A percentile compares a stretch with the other conserved stretches of the same genome.
Evolutionary conservation across 2,113 vertebrate genomes (phyloP).

Genomic region (Centropristis striata): DNA sequence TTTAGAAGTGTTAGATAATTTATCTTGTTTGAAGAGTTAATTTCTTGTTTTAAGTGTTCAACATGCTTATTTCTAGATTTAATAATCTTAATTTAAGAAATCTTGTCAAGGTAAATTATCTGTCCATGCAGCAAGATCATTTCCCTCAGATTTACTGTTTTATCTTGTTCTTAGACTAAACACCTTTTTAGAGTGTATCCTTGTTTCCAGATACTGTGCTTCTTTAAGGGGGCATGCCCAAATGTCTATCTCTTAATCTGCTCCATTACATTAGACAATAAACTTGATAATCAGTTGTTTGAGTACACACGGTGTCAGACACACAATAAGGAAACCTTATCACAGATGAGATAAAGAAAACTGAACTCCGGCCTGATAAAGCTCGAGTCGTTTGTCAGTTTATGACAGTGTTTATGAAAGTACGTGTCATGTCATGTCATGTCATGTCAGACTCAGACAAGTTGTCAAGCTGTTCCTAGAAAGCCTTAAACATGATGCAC

Average conservation of each 20-base stretch:
- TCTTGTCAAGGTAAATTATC: no score
- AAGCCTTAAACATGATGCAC: neutral
- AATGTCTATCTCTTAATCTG: neutral
- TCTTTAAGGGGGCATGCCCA: neutral
- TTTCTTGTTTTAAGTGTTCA: no score
- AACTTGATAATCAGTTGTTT: slow-evolving; percentile 16
- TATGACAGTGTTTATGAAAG: slow-evolving; percentile 23
- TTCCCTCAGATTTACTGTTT: no score
- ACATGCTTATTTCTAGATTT: no score
- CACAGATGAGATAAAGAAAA: slow-evolving; percentile 48
- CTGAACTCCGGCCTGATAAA: slow-evolving; percentile 28
- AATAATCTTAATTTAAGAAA: no score
- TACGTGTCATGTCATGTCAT: no score
- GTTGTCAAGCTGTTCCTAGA: neutral
- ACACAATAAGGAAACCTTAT: slow-evolving; percentile 16
- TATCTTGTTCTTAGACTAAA: no score
- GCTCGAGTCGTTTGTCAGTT: no score
- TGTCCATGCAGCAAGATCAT: no score
- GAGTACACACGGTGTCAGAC: neutral
- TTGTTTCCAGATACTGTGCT: neutral
- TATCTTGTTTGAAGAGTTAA: no score
- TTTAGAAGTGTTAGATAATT: no score
- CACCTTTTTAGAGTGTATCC: no score
- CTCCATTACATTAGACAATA: neutral
- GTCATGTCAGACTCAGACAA: neutral